Percentiles rank a stretch among this genome's conserved stretches.
Conservation (phyloP, 2,888 invertebrate species). For the Gryllus longicercus region DNA sequence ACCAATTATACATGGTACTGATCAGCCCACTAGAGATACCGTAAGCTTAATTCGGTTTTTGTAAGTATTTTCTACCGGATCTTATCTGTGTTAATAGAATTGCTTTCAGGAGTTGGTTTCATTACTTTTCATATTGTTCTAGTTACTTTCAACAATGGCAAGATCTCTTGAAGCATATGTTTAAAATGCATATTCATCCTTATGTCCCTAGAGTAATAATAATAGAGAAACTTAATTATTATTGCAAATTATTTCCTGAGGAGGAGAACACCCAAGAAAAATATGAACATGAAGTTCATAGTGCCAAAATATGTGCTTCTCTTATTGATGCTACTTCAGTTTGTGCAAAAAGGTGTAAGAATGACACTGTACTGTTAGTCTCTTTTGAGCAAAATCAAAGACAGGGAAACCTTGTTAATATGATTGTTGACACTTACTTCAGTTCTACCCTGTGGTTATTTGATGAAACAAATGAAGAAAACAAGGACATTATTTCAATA, state of each 20-base stretch:
- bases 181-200: constrained; percentile 44
- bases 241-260: constrained; percentile 39
- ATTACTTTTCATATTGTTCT: constrained; percentile 18
- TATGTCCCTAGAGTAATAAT: constrained; percentile 44
- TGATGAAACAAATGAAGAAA: constrained; percentile 22
- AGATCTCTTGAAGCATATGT: constrained; percentile 44
- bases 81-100: no score
- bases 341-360: constrained; percentile 36
- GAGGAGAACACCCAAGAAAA: constrained; percentile 36
- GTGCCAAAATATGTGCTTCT: constrained; percentile 42
- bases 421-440: constrained; percentile 32
- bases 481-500: constrained; percentile 18
- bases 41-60: constrained; percentile 46
- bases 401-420: constrained; percentile 2
- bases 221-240: constrained; percentile 43
- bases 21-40: constrained; percentile 43
- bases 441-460: constrained; percentile 32
- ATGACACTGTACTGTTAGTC: constrained; percentile 26
- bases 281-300: constrained; percentile 34
- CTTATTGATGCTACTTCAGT: constrained; percentile 43
- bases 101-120: background rate
- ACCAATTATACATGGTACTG: constrained; percentile 39
- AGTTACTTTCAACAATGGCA: constrained; percentile 45
- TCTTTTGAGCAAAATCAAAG: constrained; percentile 25
- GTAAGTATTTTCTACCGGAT: constrained; percentile 40